Evolutionary conservation across 2,797 vertebrate genomes (phyloP), one percentile per base, ranked within the genome.

Genomic region (Balearica regulorum): DNA sequence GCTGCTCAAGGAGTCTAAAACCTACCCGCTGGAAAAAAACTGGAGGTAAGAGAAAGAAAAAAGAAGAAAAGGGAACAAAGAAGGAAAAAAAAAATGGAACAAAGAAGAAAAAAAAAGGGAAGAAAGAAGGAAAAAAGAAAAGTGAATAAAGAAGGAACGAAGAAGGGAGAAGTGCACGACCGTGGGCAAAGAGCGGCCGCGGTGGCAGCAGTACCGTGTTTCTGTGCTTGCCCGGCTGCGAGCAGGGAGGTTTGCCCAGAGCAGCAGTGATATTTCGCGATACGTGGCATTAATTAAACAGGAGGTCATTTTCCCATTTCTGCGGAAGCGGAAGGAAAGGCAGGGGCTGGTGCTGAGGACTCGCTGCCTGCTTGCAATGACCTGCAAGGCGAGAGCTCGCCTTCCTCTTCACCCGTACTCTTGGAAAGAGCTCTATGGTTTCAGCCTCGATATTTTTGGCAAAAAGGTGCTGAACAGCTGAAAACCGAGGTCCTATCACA

Each of bases 261-360:
- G 25, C 4, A 28, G 51, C 68, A 35, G 71, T 0, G 57, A 13
- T 7, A 6, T 14, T 43, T 26, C 3, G 0, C 1, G 1, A 21
- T 17, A 16, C 1, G 5, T 5, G 4, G 24, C 37, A 7, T 21
- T 72, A 46, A 46, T 39, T 15, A 58, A 51, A 25, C 37, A 21
- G 29, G 1, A 44, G 21, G 28, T 44, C 10, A 0, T 20, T 29
- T n/a, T 64, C 44, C 51, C 18, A 2, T 51, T 51, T 15, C 73
- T n/a, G 24, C 1, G 2, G 33, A 39, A 46, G 13, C 39, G 51
- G 39, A 53, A 14, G 0, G 3, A 24, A n/a, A 53, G 51, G 73
- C 72, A n/a, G 80, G 39, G 53, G 72, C 72, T 25, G 58, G 58
- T 7, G 7, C 33, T 6, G 61, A 13, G 6, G 15, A 5, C 13